These are phyloP conservation scores for Mustelus asterias DNA, from an alignment of 2,113 vertebrate species.

Conservation along the genomic window DNA sequence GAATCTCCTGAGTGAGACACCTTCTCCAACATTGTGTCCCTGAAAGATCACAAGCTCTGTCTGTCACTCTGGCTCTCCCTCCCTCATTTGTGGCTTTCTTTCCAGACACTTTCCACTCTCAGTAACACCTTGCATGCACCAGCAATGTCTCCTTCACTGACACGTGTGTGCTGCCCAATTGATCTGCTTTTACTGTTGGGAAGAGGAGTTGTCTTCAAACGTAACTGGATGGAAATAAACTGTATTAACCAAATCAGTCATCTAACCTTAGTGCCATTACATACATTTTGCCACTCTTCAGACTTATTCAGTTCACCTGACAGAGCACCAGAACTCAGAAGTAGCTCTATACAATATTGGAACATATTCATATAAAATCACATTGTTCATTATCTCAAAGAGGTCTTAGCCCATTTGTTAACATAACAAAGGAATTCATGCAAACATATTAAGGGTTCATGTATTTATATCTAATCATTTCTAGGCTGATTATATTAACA, in stretches of 20 bases:
- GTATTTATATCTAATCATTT: background rate
- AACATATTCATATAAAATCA: background rate
- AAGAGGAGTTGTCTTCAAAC: background rate
- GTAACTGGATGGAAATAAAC: background rate
- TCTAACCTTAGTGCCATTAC: background rate
- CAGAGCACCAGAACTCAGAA: background rate
- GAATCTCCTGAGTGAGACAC: background rate
- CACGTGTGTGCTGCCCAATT: background rate
- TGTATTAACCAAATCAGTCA: background rate
- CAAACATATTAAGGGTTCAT: background rate
- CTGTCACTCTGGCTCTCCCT: background rate
- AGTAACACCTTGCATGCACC: background rate
- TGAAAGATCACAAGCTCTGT: background rate
- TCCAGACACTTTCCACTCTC: background rate
- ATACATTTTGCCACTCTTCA: background rate
- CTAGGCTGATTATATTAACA: background rate
- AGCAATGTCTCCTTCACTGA: background rate
- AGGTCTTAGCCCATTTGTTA: background rate
- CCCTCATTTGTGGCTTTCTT: background rate
- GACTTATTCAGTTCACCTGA: background rate
- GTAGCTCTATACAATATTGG: background rate
- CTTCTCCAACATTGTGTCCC: background rate
- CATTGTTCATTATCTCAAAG: background rate
- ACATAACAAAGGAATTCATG: background rate
- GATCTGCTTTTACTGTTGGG: background rate